phyloP scores from a whole-genome alignment of 2,888 invertebrate genomes.

The Pandemis heparana region DNA sequence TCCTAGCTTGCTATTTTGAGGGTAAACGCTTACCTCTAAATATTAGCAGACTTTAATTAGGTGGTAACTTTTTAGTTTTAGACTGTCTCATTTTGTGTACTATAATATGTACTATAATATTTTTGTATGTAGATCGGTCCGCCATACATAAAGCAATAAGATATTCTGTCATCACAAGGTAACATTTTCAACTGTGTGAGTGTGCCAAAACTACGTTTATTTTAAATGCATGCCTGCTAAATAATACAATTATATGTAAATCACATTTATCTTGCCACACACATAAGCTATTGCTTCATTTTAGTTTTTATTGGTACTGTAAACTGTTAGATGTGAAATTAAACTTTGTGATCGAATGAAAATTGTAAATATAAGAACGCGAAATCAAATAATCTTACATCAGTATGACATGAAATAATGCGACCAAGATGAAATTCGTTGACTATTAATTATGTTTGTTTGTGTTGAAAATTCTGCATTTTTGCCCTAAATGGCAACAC shows the following conservation, averaged over 20 bases:
- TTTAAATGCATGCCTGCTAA: not conserved
- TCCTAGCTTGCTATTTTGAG: conserved; percentile 28
- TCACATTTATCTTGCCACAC: conserved; percentile 14
- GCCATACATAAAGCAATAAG: conserved; percentile 30
- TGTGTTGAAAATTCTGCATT: too few relatives aligned
- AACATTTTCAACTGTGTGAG: conserved; percentile 15
- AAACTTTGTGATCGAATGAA: not conserved
- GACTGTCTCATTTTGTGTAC: conserved; percentile 28
- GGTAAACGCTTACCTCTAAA: conserved; percentile 17
- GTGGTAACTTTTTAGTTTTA: conserved; percentile 18
- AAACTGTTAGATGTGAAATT: not conserved
- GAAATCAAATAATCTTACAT: not conserved
- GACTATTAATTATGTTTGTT: too few relatives aligned
- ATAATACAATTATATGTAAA: not conserved
- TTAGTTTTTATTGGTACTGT: conserved; percentile 5
- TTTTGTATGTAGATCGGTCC: conserved; percentile 39
- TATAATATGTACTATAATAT: conserved; percentile 40
- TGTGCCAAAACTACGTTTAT: conserved; percentile 17
- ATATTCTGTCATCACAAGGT: conserved; percentile 23
- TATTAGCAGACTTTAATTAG: conserved; percentile 7
- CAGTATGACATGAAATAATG: not conserved
- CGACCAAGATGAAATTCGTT: too few relatives aligned
- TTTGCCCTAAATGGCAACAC: too few relatives aligned
- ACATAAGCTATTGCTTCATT: conserved; percentile 14
- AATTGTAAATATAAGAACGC: not conserved